Conservation (phyloP, 2,888 invertebrate genomes). For the Chrysomela aeneicollis region DNA sequence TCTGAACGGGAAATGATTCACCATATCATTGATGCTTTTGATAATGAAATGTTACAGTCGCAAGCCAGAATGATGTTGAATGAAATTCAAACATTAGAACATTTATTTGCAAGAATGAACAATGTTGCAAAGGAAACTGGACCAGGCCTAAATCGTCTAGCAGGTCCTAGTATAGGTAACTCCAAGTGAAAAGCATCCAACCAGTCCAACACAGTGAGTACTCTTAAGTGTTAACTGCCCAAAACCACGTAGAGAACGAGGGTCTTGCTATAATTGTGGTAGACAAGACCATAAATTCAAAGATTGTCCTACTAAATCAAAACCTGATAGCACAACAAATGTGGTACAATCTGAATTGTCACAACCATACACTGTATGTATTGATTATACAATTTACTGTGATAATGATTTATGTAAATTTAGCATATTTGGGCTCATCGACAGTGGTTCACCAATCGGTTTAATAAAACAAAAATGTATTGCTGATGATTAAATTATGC, state of each 20-base stretch:
- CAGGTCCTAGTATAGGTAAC: background rate
- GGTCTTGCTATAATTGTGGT: background rate
- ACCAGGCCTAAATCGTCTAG: too few relatives aligned
- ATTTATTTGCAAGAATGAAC: too few relatives aligned
- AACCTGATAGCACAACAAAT: conserved; percentile 6
- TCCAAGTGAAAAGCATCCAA: too few relatives aligned
- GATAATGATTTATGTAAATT: conserved; percentile 2
- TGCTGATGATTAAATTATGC: background rate
- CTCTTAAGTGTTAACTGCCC: too few relatives aligned
- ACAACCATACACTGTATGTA: background rate
- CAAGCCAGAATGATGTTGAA: too few relatives aligned
- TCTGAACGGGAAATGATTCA: conserved; percentile 10
- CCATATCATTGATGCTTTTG: background rate
- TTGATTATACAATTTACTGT: background rate
- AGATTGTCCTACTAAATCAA: background rate
- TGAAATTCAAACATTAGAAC: too few relatives aligned
- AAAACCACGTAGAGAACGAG: background rate
- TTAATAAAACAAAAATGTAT: background rate
- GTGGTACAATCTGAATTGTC: background rate
- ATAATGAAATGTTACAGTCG: too few relatives aligned
- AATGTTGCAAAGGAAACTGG: too few relatives aligned
- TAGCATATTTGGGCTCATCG: background rate
- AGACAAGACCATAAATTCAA: background rate
- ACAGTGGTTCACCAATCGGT: conserved; percentile 9
- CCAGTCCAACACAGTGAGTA: too few relatives aligned